phyloP scores from a whole-genome alignment of 2,888 invertebrate genomes.

The Pammene fasciana region DNA sequence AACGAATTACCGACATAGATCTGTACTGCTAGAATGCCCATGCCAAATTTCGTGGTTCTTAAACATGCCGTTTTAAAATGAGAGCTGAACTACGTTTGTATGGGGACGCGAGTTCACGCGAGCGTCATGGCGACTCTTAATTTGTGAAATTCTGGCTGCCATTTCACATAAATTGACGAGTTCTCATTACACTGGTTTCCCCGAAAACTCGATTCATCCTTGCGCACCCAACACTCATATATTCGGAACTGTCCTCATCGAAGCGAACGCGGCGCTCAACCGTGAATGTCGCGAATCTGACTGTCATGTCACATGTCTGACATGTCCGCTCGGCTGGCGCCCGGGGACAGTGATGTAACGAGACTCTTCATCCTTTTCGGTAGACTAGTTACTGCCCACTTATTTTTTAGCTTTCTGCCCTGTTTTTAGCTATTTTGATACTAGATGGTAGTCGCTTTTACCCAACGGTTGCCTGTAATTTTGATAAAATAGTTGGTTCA shows the following conservation, averaged over 20 bases:
- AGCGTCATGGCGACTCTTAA: no score
- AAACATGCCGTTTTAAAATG: no score
- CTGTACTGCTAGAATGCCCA: no score
- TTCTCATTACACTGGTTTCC: not conserved
- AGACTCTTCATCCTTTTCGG: constrained; percentile 18
- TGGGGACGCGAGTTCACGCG: no score
- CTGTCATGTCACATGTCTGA: constrained; percentile 23
- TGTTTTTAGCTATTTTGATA: not conserved
- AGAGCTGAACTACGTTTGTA: no score
- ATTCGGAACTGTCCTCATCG: not conserved
- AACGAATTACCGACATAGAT: no score
- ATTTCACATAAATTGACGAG: not conserved
- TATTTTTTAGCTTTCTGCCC: not conserved
- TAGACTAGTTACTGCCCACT: not conserved
- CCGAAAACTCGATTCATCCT: not conserved
- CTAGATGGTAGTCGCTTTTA: no score
- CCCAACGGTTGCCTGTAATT: no score
- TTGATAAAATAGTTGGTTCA: no score
- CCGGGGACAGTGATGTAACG: constrained; percentile 18
- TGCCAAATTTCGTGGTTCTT: no score
- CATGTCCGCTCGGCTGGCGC: constrained; percentile 16
- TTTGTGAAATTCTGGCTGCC: no score
- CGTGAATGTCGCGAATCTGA: constrained; percentile 38
- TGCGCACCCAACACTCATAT: not conserved
- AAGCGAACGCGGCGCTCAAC: constrained; percentile 3